phyloP scores from a whole-genome alignment of 2,797 vertebrate genomes.

The Alectoris magna region DNA sequence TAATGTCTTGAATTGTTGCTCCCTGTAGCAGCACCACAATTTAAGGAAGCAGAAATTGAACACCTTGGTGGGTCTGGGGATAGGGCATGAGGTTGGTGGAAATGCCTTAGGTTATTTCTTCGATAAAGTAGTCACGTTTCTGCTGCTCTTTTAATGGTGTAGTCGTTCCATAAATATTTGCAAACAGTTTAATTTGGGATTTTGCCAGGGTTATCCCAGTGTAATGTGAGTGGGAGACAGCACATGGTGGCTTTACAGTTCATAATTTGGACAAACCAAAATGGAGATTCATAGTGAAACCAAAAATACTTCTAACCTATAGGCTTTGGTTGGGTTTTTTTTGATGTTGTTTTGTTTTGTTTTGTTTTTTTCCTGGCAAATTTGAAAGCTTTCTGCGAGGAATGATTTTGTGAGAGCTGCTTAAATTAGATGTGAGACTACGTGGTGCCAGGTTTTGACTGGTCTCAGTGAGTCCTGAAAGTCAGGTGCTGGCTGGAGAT shows the following conservation, averaged over 20 bases:
- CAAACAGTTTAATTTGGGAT: conserved; percentile 16
- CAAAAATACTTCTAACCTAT: not conserved
- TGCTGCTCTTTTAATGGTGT: not conserved
- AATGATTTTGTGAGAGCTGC: not conserved
- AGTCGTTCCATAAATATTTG: conserved; percentile 21
- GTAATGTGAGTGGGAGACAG: conserved; percentile 33
- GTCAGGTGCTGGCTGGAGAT: conserved; percentile 66
- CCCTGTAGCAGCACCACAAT: not conserved
- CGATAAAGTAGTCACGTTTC: not conserved
- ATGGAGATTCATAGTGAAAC: not conserved
- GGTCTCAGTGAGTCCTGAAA: conserved; percentile 54
- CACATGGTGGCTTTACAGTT: conserved; percentile 28
- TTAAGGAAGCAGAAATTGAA: not conserved
- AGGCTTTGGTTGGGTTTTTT: not conserved
- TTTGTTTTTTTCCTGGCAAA: not conserved
- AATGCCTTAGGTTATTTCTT: not conserved
- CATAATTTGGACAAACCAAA: not conserved
- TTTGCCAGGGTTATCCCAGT: conserved; percentile 50
- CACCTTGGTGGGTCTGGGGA: not conserved
- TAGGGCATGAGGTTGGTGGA: not conserved
- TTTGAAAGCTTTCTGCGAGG: conserved; percentile 10
- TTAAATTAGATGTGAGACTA: not conserved
- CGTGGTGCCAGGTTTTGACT: conserved; percentile 47
- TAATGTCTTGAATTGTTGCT: not conserved
- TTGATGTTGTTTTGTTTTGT: too few relatives aligned